These are phyloP conservation scores for Poliocrania exsul DNA, from an alignment of 2,797 vertebrate species.

Conservation along the genomic window DNA sequence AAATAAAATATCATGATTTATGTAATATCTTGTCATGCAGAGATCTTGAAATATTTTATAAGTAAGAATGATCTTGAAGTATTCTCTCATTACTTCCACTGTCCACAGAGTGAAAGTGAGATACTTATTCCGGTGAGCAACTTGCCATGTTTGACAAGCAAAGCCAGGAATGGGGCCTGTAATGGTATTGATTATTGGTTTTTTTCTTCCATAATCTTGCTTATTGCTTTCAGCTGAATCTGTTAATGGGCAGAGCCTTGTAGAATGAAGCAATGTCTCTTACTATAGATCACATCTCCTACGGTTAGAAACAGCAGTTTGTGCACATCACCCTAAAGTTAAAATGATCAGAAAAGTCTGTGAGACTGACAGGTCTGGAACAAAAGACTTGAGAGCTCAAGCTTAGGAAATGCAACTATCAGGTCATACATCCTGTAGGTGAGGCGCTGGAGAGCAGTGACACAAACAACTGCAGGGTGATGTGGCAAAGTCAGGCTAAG, in stretches of 20 bases:
- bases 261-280: not conserved
- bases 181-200: not conserved
- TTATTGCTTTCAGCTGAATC: not conserved
- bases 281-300: not conserved
- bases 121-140: not conserved
- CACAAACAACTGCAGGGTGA: not conserved
- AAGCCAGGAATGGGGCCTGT: not conserved
- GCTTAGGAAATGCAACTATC: not conserved
- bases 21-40: not conserved
- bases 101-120: not conserved
- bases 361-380: not conserved
- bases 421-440: not conserved
- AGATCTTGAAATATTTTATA: not conserved
- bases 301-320: not conserved
- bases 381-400: not conserved
- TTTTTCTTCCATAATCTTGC: not conserved
- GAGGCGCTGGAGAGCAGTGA: not conserved
- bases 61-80: not conserved
- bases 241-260: not conserved
- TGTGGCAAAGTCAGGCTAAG: not conserved
- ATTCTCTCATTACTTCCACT: not conserved
- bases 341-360: not conserved
- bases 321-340: not conserved
- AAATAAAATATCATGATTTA: constrained; percentile 45
- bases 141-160: not conserved